phyloP scores from a whole-genome alignment of 2,113 vertebrate genomes.

The Parotia lawesii region DNA sequence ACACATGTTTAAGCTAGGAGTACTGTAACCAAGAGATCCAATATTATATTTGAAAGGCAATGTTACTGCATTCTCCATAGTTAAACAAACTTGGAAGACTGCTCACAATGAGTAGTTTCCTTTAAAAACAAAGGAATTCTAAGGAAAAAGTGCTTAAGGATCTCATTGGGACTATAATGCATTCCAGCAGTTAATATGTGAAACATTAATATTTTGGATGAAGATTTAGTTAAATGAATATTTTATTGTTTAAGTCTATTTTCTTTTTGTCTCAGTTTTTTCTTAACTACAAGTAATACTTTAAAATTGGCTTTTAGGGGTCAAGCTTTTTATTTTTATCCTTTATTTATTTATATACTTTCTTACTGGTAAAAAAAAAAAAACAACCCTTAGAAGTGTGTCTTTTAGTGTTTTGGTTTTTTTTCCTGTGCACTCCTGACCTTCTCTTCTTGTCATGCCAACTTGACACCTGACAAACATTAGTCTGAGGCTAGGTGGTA shows the following conservation, averaged over 20 bases:
- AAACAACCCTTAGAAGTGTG: not conserved
- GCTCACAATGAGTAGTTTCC: not conserved
- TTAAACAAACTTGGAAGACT: not conserved
- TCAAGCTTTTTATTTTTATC: not conserved
- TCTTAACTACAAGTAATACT: not conserved
- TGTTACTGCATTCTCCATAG: not conserved
- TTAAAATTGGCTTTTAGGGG: not conserved
- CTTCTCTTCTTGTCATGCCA: not conserved
- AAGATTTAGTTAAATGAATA: not conserved
- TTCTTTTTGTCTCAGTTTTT: not conserved
- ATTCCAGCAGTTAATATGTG: not conserved
- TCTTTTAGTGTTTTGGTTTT: not conserved
- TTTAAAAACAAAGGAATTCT: not conserved
- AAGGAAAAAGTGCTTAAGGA: not conserved
- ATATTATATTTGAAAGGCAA: conserved; percentile 50
- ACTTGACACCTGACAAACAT: not conserved
- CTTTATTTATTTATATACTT: not conserved
- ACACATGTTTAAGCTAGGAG: not conserved
- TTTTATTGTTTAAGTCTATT: not conserved
- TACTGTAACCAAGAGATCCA: conserved; percentile 2
- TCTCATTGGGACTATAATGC: not conserved
- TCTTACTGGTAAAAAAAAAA: not conserved
- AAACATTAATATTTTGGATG: not conserved
- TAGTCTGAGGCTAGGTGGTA: not conserved
- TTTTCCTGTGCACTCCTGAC: not conserved